A percentile compares a stretch with the other conserved stretches of the same genome.
Evolutionary conservation across 2,888 invertebrate genomes (phyloP).

Genomic region (Cyrtodaria siliqua): DNA sequence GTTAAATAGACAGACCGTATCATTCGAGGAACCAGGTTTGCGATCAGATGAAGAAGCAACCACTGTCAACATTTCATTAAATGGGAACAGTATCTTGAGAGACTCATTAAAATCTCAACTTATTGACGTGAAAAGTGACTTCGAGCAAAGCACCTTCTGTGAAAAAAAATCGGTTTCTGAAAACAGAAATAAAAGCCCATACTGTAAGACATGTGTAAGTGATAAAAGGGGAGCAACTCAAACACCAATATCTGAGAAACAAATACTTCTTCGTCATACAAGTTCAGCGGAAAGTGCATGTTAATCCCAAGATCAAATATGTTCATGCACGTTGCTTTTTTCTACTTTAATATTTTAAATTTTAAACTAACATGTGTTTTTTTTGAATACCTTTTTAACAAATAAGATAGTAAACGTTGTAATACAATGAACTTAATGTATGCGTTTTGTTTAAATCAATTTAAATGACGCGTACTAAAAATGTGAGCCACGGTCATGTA

Average conservation of each 20-base stretch:
- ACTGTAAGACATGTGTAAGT: constrained; percentile 12
- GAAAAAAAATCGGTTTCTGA: constrained; percentile 1
- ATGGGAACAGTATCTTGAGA: constrained; percentile 4
- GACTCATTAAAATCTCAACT: constrained; percentile 7
- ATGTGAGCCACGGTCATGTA: too few relatives aligned
- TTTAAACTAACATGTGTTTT: too few relatives aligned
- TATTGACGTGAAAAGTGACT: not conserved
- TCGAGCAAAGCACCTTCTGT: not conserved
- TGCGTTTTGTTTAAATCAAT: too few relatives aligned
- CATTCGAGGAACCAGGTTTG: constrained; percentile 12
- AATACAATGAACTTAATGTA: too few relatives aligned
- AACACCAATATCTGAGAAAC: constrained; percentile 3
- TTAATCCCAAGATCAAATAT: too few relatives aligned
- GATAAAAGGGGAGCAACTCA: not conserved
- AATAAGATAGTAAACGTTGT: too few relatives aligned
- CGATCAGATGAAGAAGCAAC: not conserved
- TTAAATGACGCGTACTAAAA: too few relatives aligned
- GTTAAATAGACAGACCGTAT: constrained; percentile 8
- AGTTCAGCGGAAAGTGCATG: constrained; percentile 9
- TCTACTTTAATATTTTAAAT: too few relatives aligned
- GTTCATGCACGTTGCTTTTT: too few relatives aligned
- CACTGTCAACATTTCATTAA: not conserved
- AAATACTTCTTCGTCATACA: constrained; percentile 5
- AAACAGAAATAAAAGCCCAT: constrained; percentile 4
- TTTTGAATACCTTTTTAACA: too few relatives aligned